phyloP scores from a whole-genome alignment of 2,888 invertebrate genomes.

The Leucoptera coffeella region DNA sequence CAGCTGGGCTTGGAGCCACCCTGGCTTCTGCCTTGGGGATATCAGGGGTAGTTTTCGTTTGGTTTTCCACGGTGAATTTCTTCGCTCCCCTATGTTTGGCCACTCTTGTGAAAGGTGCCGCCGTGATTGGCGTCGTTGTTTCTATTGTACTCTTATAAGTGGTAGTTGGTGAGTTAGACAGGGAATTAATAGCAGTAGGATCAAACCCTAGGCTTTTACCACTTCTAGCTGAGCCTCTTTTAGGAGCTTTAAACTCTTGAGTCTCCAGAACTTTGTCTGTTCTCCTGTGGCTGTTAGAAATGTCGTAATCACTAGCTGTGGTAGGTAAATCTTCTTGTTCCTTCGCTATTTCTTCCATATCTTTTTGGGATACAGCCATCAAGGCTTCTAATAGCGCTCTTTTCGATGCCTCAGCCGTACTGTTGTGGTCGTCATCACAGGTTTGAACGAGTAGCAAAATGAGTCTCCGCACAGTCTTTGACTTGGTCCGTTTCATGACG shows the following conservation, averaged over 20 bases:
- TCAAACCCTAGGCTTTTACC: constrained; percentile 28
- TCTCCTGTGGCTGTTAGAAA: constrained; percentile 17
- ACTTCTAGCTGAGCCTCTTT: constrained; percentile 16
- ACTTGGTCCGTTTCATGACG: constrained; percentile 77
- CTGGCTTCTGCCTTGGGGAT: constrained; percentile 33
- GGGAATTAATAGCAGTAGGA: constrained; percentile 27
- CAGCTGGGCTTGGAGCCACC: constrained; percentile 13
- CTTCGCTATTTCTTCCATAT: constrained; percentile 41
- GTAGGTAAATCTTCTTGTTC: constrained; percentile 22
- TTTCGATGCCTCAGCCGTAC: constrained; percentile 64
- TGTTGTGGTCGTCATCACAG: constrained; percentile 66
- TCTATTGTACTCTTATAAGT: constrained; percentile 17
- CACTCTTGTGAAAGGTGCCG: constrained; percentile 10
- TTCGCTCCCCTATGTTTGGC: constrained; percentile 26
- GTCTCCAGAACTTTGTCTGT: constrained; percentile 14
- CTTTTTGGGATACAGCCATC: constrained; percentile 57
- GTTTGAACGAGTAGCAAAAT: constrained; percentile 73
- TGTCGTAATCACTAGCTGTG: constrained; percentile 14
- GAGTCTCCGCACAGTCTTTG: constrained; percentile 66
- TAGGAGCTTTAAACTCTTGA: constrained; percentile 13
- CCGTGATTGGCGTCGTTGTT: constrained; percentile 17
- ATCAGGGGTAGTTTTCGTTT: constrained; percentile 18
- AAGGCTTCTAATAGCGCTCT: constrained; percentile 63
- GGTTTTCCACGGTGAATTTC: constrained; percentile 21
- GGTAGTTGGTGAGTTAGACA: constrained; percentile 24